Percentiles rank a stretch among this genome's conserved stretches.
Conservation (phyloP, 2,113 vertebrate species). For the Pelobates fuscus region DNA sequence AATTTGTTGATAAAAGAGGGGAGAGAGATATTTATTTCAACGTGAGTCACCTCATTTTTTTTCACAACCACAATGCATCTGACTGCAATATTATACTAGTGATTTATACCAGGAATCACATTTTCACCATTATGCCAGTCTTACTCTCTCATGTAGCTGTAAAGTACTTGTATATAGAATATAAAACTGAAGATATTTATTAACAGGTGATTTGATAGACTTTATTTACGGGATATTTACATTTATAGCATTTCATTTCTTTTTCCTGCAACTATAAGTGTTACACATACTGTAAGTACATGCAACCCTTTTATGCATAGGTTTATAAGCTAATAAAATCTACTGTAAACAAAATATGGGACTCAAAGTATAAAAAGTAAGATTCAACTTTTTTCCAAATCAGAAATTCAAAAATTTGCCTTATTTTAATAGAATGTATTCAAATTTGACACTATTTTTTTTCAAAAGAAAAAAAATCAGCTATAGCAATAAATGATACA, state of each 20-base stretch:
- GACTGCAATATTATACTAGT: constrained; percentile 78
- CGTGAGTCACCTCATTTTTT: constrained; percentile 55
- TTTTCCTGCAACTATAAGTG: constrained; percentile 53
- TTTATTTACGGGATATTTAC: constrained; percentile 68
- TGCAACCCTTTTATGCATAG: constrained; percentile 39
- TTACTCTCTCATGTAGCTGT: constrained; percentile 74
- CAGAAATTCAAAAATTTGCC: constrained; percentile 52
- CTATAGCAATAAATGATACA: constrained; percentile 27
- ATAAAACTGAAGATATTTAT: constrained; percentile 90
- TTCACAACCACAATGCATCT: constrained; percentile 75
- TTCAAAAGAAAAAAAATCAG: constrained; percentile 12
- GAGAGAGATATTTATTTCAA: constrained; percentile 70
- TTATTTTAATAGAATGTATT: too few relatives aligned
- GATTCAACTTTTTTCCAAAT: constrained; percentile 10
- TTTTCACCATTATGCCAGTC: constrained; percentile 61
- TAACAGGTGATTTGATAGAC: constrained; percentile 75
- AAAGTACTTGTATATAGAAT: constrained; percentile 88
- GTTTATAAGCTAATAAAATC: constrained; percentile 54
- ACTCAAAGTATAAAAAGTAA: constrained; percentile 52
- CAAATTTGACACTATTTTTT: too few relatives aligned
- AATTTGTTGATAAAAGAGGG: constrained; percentile 51
- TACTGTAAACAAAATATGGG: constrained; percentile 54
- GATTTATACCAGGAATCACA: constrained; percentile 64
- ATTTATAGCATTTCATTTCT: constrained; percentile 57
- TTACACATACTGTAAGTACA: constrained; percentile 48